Evolutionary conservation across 2,888 invertebrate species (phyloP), one percentile per base, ranked within the genome.

Genomic region (Metellina segmentata): DNA sequence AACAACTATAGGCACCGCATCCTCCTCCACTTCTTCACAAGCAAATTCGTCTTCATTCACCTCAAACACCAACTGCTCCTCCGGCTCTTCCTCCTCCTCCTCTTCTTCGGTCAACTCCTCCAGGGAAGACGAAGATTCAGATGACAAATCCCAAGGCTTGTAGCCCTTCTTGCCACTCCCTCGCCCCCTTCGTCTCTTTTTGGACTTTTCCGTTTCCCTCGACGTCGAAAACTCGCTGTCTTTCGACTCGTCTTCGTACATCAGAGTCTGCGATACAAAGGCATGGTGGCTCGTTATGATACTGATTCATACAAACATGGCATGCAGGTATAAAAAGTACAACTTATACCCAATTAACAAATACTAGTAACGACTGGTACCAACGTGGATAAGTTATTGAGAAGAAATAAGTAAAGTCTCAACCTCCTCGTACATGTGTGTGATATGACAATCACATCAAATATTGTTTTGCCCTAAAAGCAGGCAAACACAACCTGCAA

Each of bases 21-120:
- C 96, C 86, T 96, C 96, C 8, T 96, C 97, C 87, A 96, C 97
- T 71, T 96, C 97, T 93, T 96, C 97, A 69, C 97, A 95, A 94
- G 98, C 98, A 0, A 98, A 98, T 95, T 98, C 98, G 94, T 98
- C 98, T 95, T 98, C 98, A 94, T 97, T 94, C 6, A 94, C 94
- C 79, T 94, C 97, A 94, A 97, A 96, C 0, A 96, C 95, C 78
- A 94, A 90, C 79, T 94, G 94, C 87, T 94, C 94, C 88, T 96
- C 96, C 7, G 95, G 96, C 93, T 96, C 96, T 9, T 95, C 95
- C 16, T 95, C 95, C 74, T 93, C 90, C 71, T 94, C 92, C 72
- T 91, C 93, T 51, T 94, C 93, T 85, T 92, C 85, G 49, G 83
- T 88, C 7, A 93, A 51, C 93, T 81, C 94, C 93, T 93, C 89